Percentiles rank a stretch among this genome's conserved stretches.
Evolutionary conservation across 1,140 invertebrate species (phyloP).

Genomic region (Helicorthomorpha holstii): DNA sequence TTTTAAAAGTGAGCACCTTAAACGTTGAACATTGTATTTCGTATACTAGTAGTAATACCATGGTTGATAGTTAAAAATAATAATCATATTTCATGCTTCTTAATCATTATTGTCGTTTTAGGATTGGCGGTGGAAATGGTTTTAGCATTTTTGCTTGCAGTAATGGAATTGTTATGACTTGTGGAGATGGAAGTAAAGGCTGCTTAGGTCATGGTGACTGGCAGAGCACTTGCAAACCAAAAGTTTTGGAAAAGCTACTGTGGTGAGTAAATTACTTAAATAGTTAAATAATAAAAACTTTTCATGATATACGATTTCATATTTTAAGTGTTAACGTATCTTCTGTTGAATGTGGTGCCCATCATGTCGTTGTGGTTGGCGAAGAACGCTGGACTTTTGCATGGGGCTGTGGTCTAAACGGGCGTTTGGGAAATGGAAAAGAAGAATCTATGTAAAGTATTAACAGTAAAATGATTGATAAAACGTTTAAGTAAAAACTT

Average conservation of each 20-base stretch:
- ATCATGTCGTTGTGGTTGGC: slow-evolving; percentile 46
- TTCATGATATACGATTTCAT: slow-evolving; percentile 11
- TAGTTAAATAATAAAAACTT: slow-evolving; percentile 19
- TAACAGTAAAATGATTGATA: too few species aligned
- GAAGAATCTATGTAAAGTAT: slow-evolving; percentile 32
- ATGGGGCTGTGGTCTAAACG: slow-evolving; percentile 46
- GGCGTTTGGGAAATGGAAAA: slow-evolving; percentile 43
- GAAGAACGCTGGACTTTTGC: slow-evolving; percentile 41
- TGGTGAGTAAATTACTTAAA: slow-evolving; percentile 17
- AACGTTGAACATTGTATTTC: too few species aligned
- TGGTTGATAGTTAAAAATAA: too few species aligned
- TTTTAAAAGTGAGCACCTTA: too few species aligned
- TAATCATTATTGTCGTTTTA: slow-evolving; percentile 13
- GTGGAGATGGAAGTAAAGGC: slow-evolving; percentile 44
- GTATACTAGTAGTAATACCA: too few species aligned
- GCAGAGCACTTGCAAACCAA: slow-evolving; percentile 37
- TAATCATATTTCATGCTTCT: too few species aligned
- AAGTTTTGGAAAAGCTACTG: slow-evolving; percentile 37
- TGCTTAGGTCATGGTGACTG: slow-evolving; percentile 50
- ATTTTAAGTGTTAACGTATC: slow-evolving; percentile 39
- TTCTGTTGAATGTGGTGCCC: slow-evolving; percentile 40
- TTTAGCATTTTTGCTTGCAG: slow-evolving; percentile 48
- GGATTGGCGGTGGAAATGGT: slow-evolving; percentile 35
- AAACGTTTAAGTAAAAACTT: too few species aligned
- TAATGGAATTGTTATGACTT: slow-evolving; percentile 49